Evolutionary conservation across 2,797 vertebrate species (phyloP).

Genomic region (Danio kyathit): DNA sequence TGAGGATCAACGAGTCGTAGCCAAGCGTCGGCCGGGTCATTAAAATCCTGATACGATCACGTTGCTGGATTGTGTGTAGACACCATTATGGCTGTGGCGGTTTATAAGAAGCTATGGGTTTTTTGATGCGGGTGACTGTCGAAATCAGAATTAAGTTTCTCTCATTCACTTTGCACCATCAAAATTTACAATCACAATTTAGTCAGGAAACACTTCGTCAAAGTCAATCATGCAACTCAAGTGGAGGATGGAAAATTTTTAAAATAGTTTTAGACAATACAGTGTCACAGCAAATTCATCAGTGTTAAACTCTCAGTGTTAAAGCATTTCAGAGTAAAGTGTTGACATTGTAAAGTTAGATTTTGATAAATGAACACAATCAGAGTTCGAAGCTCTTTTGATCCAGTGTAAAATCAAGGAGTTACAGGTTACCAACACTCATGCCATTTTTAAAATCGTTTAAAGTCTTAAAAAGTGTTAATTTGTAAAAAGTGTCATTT

Average conservation of each 20-base stretch:
- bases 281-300: too few relatives aligned
- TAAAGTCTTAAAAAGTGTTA: too few relatives aligned
- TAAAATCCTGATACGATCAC: constrained; percentile 76
- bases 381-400: too few relatives aligned
- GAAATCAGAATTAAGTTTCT: neutral
- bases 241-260: neutral
- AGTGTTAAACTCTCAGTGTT: too few relatives aligned
- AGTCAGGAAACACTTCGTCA: neutral
- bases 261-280: too few relatives aligned
- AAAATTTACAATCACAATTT: neutral
- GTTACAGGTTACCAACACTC: too few relatives aligned
- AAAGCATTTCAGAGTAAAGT: too few relatives aligned
- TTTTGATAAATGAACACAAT: too few relatives aligned
- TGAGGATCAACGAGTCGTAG: constrained; percentile 70
- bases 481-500: too few relatives aligned
- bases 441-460: too few relatives aligned
- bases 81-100: constrained; percentile 61
- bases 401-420: too few relatives aligned
- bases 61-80: constrained; percentile 62
- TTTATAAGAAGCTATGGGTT: constrained; percentile 38
- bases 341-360: too few relatives aligned
- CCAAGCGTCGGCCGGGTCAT: constrained; percentile 71
- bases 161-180: neutral
- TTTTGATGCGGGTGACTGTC: constrained; percentile 60
- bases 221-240: neutral